phyloP scores from a whole-genome alignment of 2,888 invertebrate species.

The Tolmerus cingulatus region DNA sequence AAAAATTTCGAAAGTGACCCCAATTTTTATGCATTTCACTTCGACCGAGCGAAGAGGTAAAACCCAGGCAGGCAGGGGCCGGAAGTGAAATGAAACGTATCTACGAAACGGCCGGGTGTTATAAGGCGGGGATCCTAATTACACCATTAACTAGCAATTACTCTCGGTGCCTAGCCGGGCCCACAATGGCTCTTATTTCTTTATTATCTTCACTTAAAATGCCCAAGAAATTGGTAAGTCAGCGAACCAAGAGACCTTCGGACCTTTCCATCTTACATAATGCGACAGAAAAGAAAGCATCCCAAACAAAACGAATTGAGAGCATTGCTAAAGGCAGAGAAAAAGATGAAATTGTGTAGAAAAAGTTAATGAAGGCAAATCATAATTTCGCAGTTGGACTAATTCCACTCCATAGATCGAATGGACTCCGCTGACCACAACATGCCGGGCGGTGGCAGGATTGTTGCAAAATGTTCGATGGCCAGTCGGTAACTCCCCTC shows the following conservation, averaged over 20 bases:
- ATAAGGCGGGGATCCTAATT: background rate
- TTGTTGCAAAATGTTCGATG: background rate
- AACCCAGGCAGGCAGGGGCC: background rate
- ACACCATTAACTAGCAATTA: conserved; percentile 21
- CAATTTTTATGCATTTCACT: conserved; percentile 2
- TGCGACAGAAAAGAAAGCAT: background rate
- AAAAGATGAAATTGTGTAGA: conserved; percentile 1
- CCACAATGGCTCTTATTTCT: background rate
- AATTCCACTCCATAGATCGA: background rate
- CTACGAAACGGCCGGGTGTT: background rate
- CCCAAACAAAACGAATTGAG: background rate
- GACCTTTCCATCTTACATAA: conserved; percentile 8
- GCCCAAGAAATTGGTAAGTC: background rate
- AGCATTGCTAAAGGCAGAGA: background rate
- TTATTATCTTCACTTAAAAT: background rate
- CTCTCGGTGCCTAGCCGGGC: background rate
- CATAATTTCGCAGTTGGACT: background rate
- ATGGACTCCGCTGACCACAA: background rate
- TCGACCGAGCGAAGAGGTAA: background rate
- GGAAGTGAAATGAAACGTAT: conserved; percentile 18
- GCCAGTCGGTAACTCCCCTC: background rate
- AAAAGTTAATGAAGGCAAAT: background rate
- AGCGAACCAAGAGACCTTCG: background rate
- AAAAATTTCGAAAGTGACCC: conserved; percentile 13
- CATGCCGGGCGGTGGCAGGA: background rate